phyloP scores from a whole-genome alignment of 2,888 invertebrate genomes.

The Dione juno region DNA sequence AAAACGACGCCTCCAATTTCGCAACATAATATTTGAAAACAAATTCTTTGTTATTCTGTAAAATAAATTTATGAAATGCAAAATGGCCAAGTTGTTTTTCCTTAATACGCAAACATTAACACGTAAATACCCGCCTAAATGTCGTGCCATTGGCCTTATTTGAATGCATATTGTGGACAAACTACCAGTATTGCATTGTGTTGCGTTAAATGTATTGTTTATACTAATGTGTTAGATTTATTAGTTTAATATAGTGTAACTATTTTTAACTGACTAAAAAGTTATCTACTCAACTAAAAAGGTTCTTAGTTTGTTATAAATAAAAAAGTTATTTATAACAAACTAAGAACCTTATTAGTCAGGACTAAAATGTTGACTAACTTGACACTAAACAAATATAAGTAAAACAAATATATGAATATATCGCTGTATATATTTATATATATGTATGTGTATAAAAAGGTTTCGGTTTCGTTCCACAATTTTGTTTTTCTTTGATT shows the following conservation, averaged over 20 bases:
- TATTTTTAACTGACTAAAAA: neutral
- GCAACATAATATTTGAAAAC: neutral
- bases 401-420: too few species aligned
- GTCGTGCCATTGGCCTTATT: slow-evolving; percentile 22
- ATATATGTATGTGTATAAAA: too few species aligned
- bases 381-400: too few species aligned
- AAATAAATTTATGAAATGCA: neutral
- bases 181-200: neutral
- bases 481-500: too few species aligned
- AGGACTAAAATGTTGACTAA: too few species aligned
- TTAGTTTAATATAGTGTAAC: neutral
- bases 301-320: too few species aligned
- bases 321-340: too few species aligned
- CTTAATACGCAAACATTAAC: slow-evolving; percentile 9
- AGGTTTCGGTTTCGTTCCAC: too few species aligned
- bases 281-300: neutral
- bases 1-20: neutral
- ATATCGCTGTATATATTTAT: too few species aligned
- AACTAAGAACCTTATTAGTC: too few species aligned
- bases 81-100: slow-evolving; percentile 4
- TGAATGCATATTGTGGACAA: slow-evolving; percentile 13
- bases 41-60: neutral
- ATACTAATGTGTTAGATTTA: neutral
- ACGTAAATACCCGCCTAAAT: neutral
- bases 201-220: neutral